Base-by-base conservation (phyloP, 2,888 invertebrate genomes). In the Hirtodrosophila histrioides region DNA sequence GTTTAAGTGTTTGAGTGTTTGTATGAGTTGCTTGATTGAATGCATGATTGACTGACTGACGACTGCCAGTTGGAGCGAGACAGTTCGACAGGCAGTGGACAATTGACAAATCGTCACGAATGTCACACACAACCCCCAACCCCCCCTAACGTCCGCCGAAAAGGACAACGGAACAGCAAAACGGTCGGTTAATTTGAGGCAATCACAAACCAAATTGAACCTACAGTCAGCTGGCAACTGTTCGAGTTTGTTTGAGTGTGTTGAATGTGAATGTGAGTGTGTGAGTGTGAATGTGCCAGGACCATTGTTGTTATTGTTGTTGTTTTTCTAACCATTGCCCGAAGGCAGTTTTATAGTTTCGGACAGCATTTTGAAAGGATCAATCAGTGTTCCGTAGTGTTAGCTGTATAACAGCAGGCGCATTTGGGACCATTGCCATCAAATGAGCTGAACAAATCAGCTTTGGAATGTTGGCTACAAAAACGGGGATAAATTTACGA, bases 141-240 rank as follows among this genome's bases (percentile, higher is more conserved):
- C 3, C 2, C 31, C 29, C 23, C 7, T 7, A 4, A 7, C 36
- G 17, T 17, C 27, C 33, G 4, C 27, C 51, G 36, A 50, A 73
- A 48, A 24, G 69, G 50, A 64, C 57, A 64, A 70, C 45, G 67
- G 46, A 60, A 62, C 53, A 54, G 58, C 65, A 58, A 69, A 76
- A 71, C 58, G 69, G 46, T 72, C 75, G 78, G 70, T 77, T 84
- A 86, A 84, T 84, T 84, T 84, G 81, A 63, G 84, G 86, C 83
- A 83, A 83, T 83, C 86, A 83, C 65, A 69, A 64, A 67, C 72
- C 75, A 80, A 82, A 82, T 86, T 65, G 80, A 75, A 73, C 65
- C 67, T 44, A 57, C 58, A 43, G 62, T 24, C 71, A 58, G 37
- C 57, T 61, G 36, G 33, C 39, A 50, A 64, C 53, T 41, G 50